A percentile compares a stretch with the other conserved stretches of the same genome.
Evolutionary conservation across 2,888 invertebrate genomes (phyloP).

Genomic region (Drosophila tripunctata): DNA sequence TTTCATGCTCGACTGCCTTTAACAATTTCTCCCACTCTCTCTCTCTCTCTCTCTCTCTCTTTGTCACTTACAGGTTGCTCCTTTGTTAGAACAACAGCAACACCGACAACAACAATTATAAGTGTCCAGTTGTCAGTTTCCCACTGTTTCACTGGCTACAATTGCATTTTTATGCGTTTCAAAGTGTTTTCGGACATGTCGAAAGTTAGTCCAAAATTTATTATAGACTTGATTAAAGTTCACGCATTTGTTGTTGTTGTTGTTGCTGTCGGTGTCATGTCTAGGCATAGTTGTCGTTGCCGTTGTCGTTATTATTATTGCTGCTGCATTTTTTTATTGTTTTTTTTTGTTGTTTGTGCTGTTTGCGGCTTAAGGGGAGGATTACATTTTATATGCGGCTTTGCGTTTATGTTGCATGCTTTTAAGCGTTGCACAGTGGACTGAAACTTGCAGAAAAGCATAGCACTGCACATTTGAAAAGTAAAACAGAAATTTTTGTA

Average conservation of each 20-base stretch:
- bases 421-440: slow-evolving; percentile 40
- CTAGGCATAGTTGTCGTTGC: slow-evolving; percentile 24
- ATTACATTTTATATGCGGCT: slow-evolving; percentile 28
- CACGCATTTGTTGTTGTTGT: slow-evolving; percentile 21
- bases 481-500: too few species aligned
- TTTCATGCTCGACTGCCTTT: slow-evolving; percentile 63
- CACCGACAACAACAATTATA: not conserved
- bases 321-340: slow-evolving; percentile 11
- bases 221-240: slow-evolving; percentile 38
- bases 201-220: slow-evolving; percentile 52
- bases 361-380: slow-evolving; percentile 17
- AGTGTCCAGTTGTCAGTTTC: slow-evolving; percentile 37
- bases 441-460: not conserved
- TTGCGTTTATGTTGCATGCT: slow-evolving; percentile 34
- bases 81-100: slow-evolving; percentile 25
- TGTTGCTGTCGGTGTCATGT: slow-evolving; percentile 10
- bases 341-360: slow-evolving; percentile 23
- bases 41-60: not conserved
- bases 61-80: slow-evolving; percentile 49
- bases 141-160: slow-evolving; percentile 38
- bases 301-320: not conserved
- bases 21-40: not conserved
- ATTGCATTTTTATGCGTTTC: slow-evolving; percentile 71
- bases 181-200: slow-evolving; percentile 72
- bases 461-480: too few species aligned